These are phyloP conservation scores for Microtus pennsylvanicus DNA, from an alignment of 2,113 vertebrate species.

Conservation along the genomic window DNA sequence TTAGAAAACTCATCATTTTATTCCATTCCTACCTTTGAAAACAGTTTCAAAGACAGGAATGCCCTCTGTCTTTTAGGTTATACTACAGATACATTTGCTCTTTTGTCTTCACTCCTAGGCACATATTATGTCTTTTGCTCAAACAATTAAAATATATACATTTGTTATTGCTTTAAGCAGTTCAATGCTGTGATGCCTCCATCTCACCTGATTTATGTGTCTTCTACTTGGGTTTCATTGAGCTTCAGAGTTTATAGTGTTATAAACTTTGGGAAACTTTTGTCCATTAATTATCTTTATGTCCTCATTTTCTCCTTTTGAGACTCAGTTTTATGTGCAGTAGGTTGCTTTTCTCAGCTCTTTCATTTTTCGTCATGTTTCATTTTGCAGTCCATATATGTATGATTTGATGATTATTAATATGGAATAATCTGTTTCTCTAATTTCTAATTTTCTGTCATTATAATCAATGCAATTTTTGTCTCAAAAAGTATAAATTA, in stretches of 20 bases:
- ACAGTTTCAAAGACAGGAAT: background rate
- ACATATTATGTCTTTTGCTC: too few species aligned
- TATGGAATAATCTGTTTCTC: background rate
- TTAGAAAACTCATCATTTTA: background rate
- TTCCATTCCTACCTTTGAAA: background rate
- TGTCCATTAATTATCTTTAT: background rate
- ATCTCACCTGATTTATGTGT: background rate
- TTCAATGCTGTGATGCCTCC: background rate
- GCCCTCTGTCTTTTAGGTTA: background rate
- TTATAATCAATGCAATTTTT: background rate
- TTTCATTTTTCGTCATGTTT: background rate
- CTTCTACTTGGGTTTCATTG: background rate
- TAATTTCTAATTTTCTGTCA: background rate
- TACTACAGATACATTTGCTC: background rate
- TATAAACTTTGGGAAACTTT: background rate
- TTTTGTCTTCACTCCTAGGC: background rate
- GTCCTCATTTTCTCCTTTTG: background rate
- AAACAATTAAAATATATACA: background rate
- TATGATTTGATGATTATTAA: background rate
- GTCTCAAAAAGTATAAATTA: background rate
- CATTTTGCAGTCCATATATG: background rate
- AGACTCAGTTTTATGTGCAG: background rate
- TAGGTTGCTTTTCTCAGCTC: background rate
- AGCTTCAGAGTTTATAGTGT: background rate
- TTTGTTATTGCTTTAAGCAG: background rate